A percentile compares a stretch with the other conserved stretches of the same genome.
These are phyloP conservation scores for Aspiorhynchus laticeps DNA, from an alignment of 2,113 vertebrate genomes.

Conservation along the genomic window DNA sequence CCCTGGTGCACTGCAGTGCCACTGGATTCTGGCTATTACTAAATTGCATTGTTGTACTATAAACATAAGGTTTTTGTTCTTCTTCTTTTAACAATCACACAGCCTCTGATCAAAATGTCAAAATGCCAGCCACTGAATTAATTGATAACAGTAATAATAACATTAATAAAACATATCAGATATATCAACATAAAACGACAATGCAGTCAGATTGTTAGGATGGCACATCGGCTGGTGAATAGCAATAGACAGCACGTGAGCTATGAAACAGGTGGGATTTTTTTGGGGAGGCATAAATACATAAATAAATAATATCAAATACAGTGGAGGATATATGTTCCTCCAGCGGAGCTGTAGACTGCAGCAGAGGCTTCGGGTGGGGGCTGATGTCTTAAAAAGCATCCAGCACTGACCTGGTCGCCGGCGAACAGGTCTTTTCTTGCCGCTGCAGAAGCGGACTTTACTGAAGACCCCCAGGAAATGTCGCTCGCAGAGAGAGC, in stretches of 20 bases:
- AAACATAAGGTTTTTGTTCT: background rate
- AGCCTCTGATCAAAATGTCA: slow-evolving; percentile 33
- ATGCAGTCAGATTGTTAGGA: slow-evolving; percentile 49
- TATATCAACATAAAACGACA: slow-evolving; percentile 29
- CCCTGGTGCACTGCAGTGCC: slow-evolving; percentile 79
- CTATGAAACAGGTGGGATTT: slow-evolving; percentile 74
- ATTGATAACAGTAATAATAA: slow-evolving; percentile 50
- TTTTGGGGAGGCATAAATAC: background rate
- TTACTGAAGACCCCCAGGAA: slow-evolving; percentile 93
- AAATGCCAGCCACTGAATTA: slow-evolving; percentile 18
- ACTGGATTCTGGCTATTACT: slow-evolving; percentile 62
- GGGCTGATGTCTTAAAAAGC: slow-evolving; percentile 27
- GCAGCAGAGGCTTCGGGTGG: slow-evolving; percentile 69
- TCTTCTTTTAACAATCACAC: slow-evolving; percentile 18
- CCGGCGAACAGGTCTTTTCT: slow-evolving; percentile 87
- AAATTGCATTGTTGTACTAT: slow-evolving; percentile 47
- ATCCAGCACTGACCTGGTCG: slow-evolving; percentile 85
- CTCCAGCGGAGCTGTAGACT: slow-evolving; percentile 66
- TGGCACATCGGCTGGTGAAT: slow-evolving; percentile 51
- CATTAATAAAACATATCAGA: slow-evolving; percentile 41
- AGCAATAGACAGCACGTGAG: slow-evolving; percentile 57
- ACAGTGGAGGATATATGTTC: slow-evolving; percentile 60
- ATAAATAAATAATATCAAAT: background rate
- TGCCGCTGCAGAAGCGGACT: slow-evolving; percentile 93
- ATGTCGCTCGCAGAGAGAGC: slow-evolving; percentile 88